Evolutionary conservation across 2,797 vertebrate genomes (phyloP), one percentile per base, ranked within the genome.

Genomic region (Acanthornis magna): DNA sequence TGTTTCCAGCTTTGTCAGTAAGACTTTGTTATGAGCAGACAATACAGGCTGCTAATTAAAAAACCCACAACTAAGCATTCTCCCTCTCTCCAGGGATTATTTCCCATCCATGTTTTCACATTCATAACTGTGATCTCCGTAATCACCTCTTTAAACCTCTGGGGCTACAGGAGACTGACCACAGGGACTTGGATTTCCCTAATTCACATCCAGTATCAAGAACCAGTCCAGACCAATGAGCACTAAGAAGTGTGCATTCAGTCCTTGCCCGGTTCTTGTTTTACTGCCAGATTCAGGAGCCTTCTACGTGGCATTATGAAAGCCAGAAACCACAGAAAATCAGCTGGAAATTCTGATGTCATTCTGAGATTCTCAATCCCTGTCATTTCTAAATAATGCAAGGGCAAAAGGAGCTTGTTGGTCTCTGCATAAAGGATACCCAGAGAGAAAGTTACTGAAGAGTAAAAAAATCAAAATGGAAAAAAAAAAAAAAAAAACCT

Each of bases 41-140:
- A 93, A 70, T 81, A 92, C 22, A 34, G 16, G 62, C 36, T 91
- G 92, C 91, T 96, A 89, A 96, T 95, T 96, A 23, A 79, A 94
- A 92, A 92, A 93, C 53, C 47, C 71, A 53, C 68, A 78, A 13
- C 54, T 66, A 88, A 92, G 87, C 66, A 73, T 85, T 88, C 58
- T 86, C 23, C 34, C 32, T 61, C 78, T 94, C 91, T 89, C 81
- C 85, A 55, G 60, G 78, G 90, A 38, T 77, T 88, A 53, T 51
- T 75, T 84, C 32, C 32, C 53, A 74, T 36, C 38, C 50, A 36
- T 10, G 26, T 45, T 87, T 47, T 74, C 79, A 68, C 58, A 53
- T 38, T 45, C 40, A 60, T 34, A 75, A 74, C 29, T 75, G 25
- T 58, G 42, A 83, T 42, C 40, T 80, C 73, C 47, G 58, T 38